These are phyloP conservation scores for Palythoa grandiflora DNA, from an alignment of 92 coral and sea anemone genomes.

Conservation along the genomic window DNA sequence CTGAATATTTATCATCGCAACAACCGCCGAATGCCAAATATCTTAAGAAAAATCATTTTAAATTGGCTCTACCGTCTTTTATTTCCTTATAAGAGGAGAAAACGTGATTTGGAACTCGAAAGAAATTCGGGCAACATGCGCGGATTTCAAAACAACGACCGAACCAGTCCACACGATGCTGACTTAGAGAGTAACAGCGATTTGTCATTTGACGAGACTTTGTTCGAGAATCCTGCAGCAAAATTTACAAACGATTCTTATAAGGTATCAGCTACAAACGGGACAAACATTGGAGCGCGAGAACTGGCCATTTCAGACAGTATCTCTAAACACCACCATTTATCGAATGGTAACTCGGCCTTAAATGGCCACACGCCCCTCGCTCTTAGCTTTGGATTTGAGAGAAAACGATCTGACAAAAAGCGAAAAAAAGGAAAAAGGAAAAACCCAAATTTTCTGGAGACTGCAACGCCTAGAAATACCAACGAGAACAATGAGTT, in stretches of 20 bases:
- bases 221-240: constrained; percentile 34
- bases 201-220: constrained; percentile 36
- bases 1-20: constrained; percentile 70
- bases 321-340: constrained; percentile 14
- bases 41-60: constrained; percentile 61
- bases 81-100: constrained; percentile 39
- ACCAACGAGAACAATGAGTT: neutral
- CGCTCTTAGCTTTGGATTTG: constrained; percentile 25
- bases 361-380: constrained; percentile 13
- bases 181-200: constrained; percentile 38
- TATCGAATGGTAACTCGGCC: neutral
- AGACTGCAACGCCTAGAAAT: neutral
- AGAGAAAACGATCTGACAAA: neutral
- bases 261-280: neutral
- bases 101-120: constrained; percentile 22
- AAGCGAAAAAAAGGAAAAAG: neutral
- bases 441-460: constrained; percentile 14
- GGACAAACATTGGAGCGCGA: constrained; percentile 11
- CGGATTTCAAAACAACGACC: neutral
- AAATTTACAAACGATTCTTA: constrained; percentile 11
- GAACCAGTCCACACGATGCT: neutral
- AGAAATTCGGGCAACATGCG: neutral
- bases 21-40: constrained; percentile 70
- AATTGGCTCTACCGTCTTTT: constrained; percentile 59
- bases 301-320: constrained; percentile 21